These are phyloP conservation scores for Pseudomugil tenellus DNA, from an alignment of 2,797 vertebrate genomes.

Conservation along the genomic window DNA sequence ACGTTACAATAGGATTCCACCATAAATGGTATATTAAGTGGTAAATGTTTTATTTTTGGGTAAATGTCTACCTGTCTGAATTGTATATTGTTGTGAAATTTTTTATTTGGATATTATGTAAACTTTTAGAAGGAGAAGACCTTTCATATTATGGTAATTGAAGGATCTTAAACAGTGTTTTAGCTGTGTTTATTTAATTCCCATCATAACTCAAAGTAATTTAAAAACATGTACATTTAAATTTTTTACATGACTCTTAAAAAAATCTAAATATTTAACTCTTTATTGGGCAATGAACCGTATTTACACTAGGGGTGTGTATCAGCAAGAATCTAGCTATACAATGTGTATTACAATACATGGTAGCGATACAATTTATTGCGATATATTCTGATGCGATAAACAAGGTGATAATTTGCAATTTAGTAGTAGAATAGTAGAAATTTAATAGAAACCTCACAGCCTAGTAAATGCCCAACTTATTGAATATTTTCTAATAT, in stretches of 20 bases:
- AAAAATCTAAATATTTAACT: not conserved
- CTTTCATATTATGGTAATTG: not conserved
- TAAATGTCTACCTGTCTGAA: conserved; percentile 5
- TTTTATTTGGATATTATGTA: not conserved
- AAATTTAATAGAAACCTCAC: no score
- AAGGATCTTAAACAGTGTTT: not conserved
- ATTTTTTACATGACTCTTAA: not conserved
- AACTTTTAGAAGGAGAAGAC: not conserved
- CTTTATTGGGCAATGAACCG: no score
- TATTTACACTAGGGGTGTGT: no score
- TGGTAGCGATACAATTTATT: no score
- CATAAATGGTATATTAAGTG: conserved; percentile 6
- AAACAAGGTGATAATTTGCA: no score
- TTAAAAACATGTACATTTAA: not conserved
- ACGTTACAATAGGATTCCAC: not conserved
- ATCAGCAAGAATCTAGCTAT: no score
- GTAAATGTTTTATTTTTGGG: conserved; percentile 6
- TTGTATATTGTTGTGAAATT: not conserved
- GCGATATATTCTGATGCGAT: no score
- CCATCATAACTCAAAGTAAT: not conserved
- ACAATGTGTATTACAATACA: no score
- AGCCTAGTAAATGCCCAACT: no score
- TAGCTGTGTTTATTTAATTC: not conserved
- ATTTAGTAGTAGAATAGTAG: no score
- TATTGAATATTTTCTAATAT: no score